Evolutionary conservation across 1,140 invertebrate genomes (phyloP).

Genomic region (Anagrus nilaparvatae): DNA sequence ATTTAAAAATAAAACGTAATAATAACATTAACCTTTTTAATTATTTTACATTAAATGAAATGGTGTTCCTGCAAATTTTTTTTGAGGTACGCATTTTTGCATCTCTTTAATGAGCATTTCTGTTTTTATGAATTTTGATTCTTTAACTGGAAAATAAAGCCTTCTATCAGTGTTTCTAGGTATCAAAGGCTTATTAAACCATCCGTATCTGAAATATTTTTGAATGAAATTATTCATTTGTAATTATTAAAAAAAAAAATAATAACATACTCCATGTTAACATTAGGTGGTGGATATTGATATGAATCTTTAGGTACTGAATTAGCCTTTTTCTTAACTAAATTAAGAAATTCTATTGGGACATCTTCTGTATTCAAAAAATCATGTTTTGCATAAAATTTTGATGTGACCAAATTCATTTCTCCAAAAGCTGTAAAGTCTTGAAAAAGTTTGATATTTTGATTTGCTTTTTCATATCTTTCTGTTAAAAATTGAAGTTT

Average conservation of each 20-base stretch:
- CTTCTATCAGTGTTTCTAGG: slow-evolving; percentile 23
- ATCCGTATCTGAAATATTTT: slow-evolving; percentile 29
- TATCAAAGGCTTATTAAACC: slow-evolving; percentile 24
- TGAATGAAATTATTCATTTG: slow-evolving; percentile 6
- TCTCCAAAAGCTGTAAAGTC: slow-evolving; percentile 20
- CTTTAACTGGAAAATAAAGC: slow-evolving; percentile 24
- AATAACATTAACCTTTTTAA: no score
- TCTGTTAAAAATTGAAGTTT: slow-evolving; percentile 27
- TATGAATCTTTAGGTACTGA: slow-evolving; percentile 26
- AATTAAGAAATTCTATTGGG: slow-evolving; percentile 23
- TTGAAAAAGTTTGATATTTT: slow-evolving; percentile 19
- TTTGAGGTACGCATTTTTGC: slow-evolving; percentile 17
- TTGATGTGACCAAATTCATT: slow-evolving; percentile 24
- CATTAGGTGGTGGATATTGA: slow-evolving; percentile 23
- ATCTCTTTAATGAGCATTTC: slow-evolving; percentile 25
- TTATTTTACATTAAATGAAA: no score
- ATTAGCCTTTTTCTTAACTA: slow-evolving; percentile 21
- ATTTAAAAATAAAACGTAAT: no score
- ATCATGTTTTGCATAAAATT: slow-evolving; percentile 35
- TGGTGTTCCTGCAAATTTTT: slow-evolving; percentile 26
- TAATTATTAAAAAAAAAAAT: slow-evolving; percentile 3
- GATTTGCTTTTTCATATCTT: slow-evolving; percentile 26
- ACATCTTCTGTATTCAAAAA: slow-evolving; percentile 12
- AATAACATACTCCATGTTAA: slow-evolving; percentile 31
- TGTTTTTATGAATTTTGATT: slow-evolving; percentile 26